A percentile compares a stretch with the other conserved stretches of the same genome.
These are phyloP conservation scores for Uromys caudimaculatus DNA, from an alignment of 2,797 vertebrate genomes.

Conservation along the genomic window DNA sequence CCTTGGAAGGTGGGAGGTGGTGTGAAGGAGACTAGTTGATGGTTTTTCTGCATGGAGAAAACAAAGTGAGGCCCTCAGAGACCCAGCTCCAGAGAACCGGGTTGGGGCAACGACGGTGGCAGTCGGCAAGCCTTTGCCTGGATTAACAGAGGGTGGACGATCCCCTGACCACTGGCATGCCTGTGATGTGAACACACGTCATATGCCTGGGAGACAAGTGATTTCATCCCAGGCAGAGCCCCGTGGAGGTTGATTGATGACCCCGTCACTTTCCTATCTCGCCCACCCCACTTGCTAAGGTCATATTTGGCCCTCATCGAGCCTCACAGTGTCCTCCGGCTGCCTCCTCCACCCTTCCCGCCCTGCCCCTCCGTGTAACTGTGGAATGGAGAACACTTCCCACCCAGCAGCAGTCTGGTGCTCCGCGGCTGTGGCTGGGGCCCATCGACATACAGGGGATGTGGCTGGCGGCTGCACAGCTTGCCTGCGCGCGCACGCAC, in stretches of 20 bases:
- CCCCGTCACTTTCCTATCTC: conserved; percentile 34
- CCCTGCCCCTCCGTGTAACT: conserved; percentile 49
- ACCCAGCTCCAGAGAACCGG: not conserved
- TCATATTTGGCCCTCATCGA: conserved; percentile 68
- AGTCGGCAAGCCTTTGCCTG: not conserved
- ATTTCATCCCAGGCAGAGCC: conserved; percentile 73
- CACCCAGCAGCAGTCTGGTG: conserved; percentile 18
- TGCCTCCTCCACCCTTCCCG: conserved; percentile 42
- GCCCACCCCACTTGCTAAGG: conserved; percentile 58
- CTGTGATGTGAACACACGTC: conserved; percentile 40
- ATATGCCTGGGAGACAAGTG: conserved; percentile 30
- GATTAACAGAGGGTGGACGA: conserved; percentile 50
- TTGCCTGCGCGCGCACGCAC: conserved; percentile 74
- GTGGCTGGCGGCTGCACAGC: conserved; percentile 77
- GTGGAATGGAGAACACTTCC: conserved; percentile 66
- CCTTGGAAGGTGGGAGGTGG: not conserved
- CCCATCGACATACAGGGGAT: conserved; percentile 80
- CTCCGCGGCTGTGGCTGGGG: conserved; percentile 73
- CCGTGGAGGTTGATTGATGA: conserved; percentile 65
- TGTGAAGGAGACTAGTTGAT: too few relatives aligned
- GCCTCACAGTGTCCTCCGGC: conserved; percentile 38
- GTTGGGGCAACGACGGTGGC: not conserved
- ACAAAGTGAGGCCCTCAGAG: not conserved
- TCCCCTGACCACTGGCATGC: conserved; percentile 48
- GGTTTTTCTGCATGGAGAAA: not conserved